phyloP scores from a whole-genome alignment of 2,888 invertebrate genomes.

The Petrolisthes cinctipes region DNA sequence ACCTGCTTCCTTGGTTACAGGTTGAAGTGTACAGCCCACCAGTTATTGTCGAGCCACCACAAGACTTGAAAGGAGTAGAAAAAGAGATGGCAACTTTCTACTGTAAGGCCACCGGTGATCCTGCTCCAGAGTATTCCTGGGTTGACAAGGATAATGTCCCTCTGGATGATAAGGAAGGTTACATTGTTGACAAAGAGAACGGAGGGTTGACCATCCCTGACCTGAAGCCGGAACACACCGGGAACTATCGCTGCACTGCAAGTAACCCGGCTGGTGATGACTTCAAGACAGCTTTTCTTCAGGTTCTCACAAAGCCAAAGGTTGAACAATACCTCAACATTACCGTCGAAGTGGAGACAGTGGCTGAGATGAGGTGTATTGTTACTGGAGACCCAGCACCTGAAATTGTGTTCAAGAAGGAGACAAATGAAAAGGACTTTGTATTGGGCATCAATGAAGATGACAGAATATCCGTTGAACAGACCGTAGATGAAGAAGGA shows the following conservation, averaged over 20 bases:
- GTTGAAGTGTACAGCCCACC: slow-evolving; percentile 79
- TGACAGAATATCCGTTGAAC: slow-evolving; percentile 78
- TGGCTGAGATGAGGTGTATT: slow-evolving; percentile 77
- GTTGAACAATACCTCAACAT: slow-evolving; percentile 83
- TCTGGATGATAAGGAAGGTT: slow-evolving; percentile 74
- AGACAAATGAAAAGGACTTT: slow-evolving; percentile 77
- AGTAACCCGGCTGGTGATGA: slow-evolving; percentile 55
- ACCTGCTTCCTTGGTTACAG: slow-evolving; percentile 69
- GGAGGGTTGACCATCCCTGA: slow-evolving; percentile 82
- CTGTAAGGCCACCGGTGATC: slow-evolving; percentile 87
- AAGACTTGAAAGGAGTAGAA: slow-evolving; percentile 79
- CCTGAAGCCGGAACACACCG: slow-evolving; percentile 81
- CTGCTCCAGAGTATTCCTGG: slow-evolving; percentile 86
- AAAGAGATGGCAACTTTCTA: slow-evolving; percentile 82
- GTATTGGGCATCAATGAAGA: slow-evolving; percentile 77
- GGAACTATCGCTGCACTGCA: slow-evolving; percentile 60
- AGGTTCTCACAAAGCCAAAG: slow-evolving; percentile 82
- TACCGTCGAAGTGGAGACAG: slow-evolving; percentile 77
- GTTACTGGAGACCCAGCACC: slow-evolving; percentile 87
- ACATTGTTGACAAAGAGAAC: slow-evolving; percentile 70
- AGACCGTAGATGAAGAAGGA: slow-evolving; percentile 68
- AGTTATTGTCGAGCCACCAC: slow-evolving; percentile 39
- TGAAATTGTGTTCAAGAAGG: slow-evolving; percentile 82
- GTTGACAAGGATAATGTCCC: slow-evolving; percentile 79
- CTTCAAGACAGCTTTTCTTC: slow-evolving; percentile 52